Evolutionary conservation across 2,888 invertebrate species (phyloP).

Genomic region (Agriopis aurantiaria): DNA sequence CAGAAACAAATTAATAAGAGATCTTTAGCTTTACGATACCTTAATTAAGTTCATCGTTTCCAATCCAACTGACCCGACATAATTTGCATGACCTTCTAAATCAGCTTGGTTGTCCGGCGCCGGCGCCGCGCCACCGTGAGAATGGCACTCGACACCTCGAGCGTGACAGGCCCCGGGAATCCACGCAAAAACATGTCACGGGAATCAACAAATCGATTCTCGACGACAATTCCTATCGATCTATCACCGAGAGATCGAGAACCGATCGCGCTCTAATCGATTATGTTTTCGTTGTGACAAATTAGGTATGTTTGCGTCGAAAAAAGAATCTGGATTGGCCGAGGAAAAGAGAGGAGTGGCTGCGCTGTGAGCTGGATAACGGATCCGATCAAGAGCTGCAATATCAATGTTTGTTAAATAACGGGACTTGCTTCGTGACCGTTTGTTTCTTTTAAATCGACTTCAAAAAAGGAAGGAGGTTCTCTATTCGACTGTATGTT

Average conservation of each 20-base stretch:
- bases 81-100: constrained; percentile 36
- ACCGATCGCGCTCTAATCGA: constrained; percentile 48
- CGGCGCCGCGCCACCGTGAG: constrained; percentile 65
- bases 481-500: too few species aligned
- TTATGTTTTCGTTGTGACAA: constrained; percentile 46
- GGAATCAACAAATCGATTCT: constrained; percentile 78
- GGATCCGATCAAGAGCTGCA: constrained; percentile 5
- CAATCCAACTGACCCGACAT: constrained; percentile 19
- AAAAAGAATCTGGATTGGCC: constrained; percentile 36
- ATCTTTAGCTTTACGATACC: neutral
- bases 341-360: neutral
- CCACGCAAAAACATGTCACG: constrained; percentile 72
- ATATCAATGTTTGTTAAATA: neutral
- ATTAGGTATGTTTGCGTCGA: constrained; percentile 44
- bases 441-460: too few species aligned
- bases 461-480: too few species aligned
- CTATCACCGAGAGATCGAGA: constrained; percentile 48
- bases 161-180: constrained; percentile 65
- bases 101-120: constrained; percentile 48
- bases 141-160: constrained; percentile 66
- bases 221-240: constrained; percentile 65
- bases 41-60: constrained; percentile 14
- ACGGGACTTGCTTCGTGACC: neutral
- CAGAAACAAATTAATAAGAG: neutral
- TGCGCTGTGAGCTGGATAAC: neutral